A percentile compares a stretch with the other conserved stretches of the same genome.
Evolutionary conservation across 2,797 vertebrate species (phyloP).

Genomic region (Pampus argenteus): DNA sequence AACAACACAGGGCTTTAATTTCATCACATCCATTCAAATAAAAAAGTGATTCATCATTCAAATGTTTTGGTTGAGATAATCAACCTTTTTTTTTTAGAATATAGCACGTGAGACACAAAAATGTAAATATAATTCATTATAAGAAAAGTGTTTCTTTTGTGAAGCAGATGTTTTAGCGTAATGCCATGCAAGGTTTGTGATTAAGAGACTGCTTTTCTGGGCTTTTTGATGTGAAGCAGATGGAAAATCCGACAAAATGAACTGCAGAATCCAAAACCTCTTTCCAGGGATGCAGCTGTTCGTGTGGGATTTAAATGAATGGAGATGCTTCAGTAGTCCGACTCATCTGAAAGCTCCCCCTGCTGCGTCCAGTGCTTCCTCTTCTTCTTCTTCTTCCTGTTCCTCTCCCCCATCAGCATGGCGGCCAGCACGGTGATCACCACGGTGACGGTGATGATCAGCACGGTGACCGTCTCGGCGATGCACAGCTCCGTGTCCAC

Average conservation of each 20-base stretch:
- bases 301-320: constrained; percentile 12
- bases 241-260: constrained; percentile 6
- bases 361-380: constrained; percentile 85
- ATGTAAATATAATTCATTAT: not conserved
- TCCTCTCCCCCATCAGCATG: constrained; percentile 87
- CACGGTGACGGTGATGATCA: constrained; percentile 87
- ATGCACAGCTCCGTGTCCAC: constrained; percentile 86
- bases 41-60: not conserved
- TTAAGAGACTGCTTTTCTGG: not conserved
- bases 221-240: constrained; percentile 1
- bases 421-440: constrained; percentile 86
- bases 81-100: not conserved
- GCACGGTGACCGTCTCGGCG: constrained; percentile 88
- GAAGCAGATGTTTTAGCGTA: constrained; percentile 7
- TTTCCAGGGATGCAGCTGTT: constrained; percentile 10
- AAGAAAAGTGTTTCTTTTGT: not conserved
- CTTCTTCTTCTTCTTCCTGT: constrained; percentile 82
- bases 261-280: not conserved
- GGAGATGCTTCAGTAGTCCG: constrained; percentile 66
- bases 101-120: not conserved
- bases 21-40: not conserved
- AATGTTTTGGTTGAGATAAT: constrained; percentile 1
- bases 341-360: constrained; percentile 79
- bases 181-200: not conserved
- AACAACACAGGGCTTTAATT: not conserved